Evolutionary conservation across 2,113 vertebrate genomes (phyloP).

Genomic region (Baryphthengus martii): DNA sequence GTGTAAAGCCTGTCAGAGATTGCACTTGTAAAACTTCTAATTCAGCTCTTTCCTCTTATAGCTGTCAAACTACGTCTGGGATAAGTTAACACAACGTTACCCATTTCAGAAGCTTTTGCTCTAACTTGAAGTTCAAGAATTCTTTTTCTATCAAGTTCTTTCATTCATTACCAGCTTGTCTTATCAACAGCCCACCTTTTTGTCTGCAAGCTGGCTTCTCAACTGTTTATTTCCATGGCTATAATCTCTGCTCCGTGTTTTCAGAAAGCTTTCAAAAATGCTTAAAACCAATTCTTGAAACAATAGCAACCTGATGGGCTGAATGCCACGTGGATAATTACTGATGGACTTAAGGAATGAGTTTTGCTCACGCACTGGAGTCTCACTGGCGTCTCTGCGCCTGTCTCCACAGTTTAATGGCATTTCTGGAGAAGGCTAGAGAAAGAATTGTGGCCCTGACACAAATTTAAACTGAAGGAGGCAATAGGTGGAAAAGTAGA

Average conservation of each 20-base stretch:
- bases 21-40: constrained; percentile 53
- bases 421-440: neutral
- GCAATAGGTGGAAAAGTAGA: neutral
- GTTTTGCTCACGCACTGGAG: neutral
- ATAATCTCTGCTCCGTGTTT: neutral
- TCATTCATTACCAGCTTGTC: neutral
- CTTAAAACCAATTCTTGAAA: neutral
- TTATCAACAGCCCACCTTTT: neutral
- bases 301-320: neutral
- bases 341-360: neutral
- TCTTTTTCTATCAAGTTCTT: constrained; percentile 11
- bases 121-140: constrained; percentile 35
- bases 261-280: neutral
- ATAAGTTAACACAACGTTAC: constrained; percentile 40
- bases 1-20: constrained; percentile 49
- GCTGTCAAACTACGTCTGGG: constrained; percentile 45
- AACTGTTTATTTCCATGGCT: neutral
- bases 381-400: neutral
- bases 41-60: constrained; percentile 55
- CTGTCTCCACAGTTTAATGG: neutral
- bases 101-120: constrained; percentile 36
- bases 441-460: neutral
- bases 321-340: neutral
- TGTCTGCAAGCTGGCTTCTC: neutral
- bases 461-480: neutral